Base-by-base conservation (phyloP, 2,797 vertebrate genomes). In the Liparis tanakae region DNA sequence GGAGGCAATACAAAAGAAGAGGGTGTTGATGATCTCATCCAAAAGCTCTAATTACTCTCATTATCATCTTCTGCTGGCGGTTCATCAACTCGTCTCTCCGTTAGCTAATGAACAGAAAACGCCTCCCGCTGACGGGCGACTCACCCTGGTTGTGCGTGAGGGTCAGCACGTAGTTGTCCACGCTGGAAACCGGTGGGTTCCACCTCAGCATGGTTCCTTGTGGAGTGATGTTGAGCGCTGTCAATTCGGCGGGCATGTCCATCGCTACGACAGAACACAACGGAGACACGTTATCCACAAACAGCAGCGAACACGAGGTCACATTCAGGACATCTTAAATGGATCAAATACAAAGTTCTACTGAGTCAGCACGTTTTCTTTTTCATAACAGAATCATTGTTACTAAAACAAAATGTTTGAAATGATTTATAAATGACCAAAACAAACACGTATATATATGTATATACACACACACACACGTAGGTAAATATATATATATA, bases 121-220 rank as follows among this genome's bases (percentile, higher is more conserved):
- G 7, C 13, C 20, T 64, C 15, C 33, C 6, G 36, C 50, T 36
- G 18, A 39, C 14, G 36, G 44, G 34, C 3, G 39, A 72, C 86
- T 63, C 90, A 99, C 98, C 94, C 89, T 96, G 78, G 12, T 79
- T 96, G 78, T 89, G 93, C 0, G 96, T 98, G 78, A 99, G 94
- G 12, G 96, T 82, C 34, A 99, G 91, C 67, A 98, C 90, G 0
- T 98, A 99, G 90, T 95, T 98, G 85, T 99, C 98, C 43, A 99
- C 97, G 1, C 87, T 95, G 0, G 96, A 95, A 44, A 93, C 62
- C 0, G 97, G 97, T 0, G 97, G 92, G 51, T 92, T 96, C 98
- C 98, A 99, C 79, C 94, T 94, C 76, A 99, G 90, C 85, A 98
- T 87, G 0, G 95, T 96, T 88, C 95, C 97, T 0, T 96, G 97